Percentiles rank a stretch among this genome's conserved stretches.
Conservation (phyloP, 2,888 invertebrate species). For the Parnassius apollo region DNA sequence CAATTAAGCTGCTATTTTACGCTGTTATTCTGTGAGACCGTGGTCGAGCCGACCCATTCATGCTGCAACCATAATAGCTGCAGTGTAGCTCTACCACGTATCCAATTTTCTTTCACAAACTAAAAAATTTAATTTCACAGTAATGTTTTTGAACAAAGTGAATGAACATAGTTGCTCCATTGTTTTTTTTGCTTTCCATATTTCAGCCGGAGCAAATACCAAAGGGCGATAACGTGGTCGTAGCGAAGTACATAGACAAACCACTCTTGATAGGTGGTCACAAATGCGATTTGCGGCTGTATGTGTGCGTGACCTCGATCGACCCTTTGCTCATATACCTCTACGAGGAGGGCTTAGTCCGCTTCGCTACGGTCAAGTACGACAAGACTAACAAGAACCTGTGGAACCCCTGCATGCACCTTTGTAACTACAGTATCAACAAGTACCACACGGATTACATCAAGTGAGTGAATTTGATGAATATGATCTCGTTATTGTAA, state of each 20-base stretch:
- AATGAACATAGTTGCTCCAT: too few species aligned
- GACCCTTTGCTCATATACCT: conserved; percentile 96
- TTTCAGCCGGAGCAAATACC: conserved; percentile 93
- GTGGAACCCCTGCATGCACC: conserved; percentile 97
- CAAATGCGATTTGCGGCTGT: conserved; percentile 97
- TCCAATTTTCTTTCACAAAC: too few species aligned
- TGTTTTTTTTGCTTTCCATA: neutral
- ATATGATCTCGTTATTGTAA: too few species aligned
- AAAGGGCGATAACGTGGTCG: conserved; percentile 94
- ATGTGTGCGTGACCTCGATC: conserved; percentile 96
- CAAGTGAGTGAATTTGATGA: conserved; percentile 83
- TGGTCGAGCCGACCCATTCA: too few species aligned
- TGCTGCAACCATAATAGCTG: too few species aligned
- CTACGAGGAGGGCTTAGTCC: conserved; percentile 96
- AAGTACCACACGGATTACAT: conserved; percentile 98
- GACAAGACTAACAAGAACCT: conserved; percentile 94
- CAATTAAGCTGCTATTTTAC: too few species aligned
- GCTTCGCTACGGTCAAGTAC: conserved; percentile 97
- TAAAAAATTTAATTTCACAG: too few species aligned
- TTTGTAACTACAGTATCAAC: conserved; percentile 99
- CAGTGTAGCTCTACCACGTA: too few species aligned
- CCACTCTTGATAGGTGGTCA: conserved; percentile 94
- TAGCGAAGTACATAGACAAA: conserved; percentile 93
- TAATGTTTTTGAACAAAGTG: too few species aligned
- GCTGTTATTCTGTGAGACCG: too few species aligned